Percentiles rank a stretch among this genome's conserved stretches.
phyloP scores from a whole-genome alignment of 2,113 vertebrate species.

The Chamaea fasciata region DNA sequence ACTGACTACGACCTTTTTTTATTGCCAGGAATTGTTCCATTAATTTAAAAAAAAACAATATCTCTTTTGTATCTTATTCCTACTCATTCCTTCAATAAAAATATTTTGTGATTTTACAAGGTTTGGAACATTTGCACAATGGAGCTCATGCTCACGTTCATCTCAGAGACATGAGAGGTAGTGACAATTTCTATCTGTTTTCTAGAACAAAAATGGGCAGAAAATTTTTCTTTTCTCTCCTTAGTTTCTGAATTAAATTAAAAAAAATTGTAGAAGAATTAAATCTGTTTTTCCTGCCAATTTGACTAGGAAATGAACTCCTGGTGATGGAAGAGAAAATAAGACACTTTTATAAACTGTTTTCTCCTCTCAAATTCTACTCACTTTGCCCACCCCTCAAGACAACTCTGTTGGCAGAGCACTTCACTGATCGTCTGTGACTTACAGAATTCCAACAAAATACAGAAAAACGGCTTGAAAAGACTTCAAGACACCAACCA shows the following conservation, averaged over 20 bases:
- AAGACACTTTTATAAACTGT: not conserved
- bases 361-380: not conserved
- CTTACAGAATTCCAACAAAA: not conserved
- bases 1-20: not conserved
- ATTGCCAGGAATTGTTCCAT: not conserved
- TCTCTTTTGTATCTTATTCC: not conserved
- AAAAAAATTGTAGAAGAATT: not conserved
- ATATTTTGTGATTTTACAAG: not conserved
- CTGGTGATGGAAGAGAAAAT: not conserved
- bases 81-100: not conserved
- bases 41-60: not conserved
- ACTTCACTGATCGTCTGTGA: not conserved
- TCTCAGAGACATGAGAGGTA: not conserved
- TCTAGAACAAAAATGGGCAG: not conserved
- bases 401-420: not conserved
- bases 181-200: not conserved
- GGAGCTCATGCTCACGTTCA: not conserved
- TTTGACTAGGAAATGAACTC: not conserved
- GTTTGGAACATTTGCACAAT: not conserved
- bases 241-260: not conserved
- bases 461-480: not conserved
- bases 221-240: not conserved
- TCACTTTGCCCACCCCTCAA: not conserved
- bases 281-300: not conserved
- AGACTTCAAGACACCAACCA: not conserved